Conservation (phyloP, 2,797 vertebrate species). For the Carapus acus region DNA sequence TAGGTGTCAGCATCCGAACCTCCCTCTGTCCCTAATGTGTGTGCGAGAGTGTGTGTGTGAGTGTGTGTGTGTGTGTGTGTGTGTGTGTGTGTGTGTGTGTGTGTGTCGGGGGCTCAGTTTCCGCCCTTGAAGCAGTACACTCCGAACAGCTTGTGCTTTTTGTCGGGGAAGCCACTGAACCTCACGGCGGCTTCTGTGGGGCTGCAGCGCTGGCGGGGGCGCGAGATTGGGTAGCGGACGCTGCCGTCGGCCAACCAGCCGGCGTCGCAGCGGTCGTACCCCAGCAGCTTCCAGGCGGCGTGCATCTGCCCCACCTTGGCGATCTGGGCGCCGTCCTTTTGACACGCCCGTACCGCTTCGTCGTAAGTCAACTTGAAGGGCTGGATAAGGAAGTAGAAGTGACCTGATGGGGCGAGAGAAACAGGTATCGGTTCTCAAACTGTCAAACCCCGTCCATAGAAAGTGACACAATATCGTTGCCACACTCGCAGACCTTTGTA, state of each 20-base stretch:
- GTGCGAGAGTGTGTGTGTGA: conserved; percentile 9
- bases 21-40: conserved; percentile 18
- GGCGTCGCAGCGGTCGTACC: conserved; percentile 90
- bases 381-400: conserved; percentile 92
- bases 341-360: conserved; percentile 84
- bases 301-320: conserved; percentile 96
- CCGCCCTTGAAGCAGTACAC: conserved; percentile 90
- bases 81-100: neutral
- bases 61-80: conserved; percentile 1
- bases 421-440: neutral
- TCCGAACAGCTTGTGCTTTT: conserved; percentile 94
- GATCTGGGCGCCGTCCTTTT: conserved; percentile 83
- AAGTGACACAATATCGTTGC: too few relatives aligned
- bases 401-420: conserved; percentile 64
- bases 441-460: too few relatives aligned
- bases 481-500: too few relatives aligned
- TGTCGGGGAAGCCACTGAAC: conserved; percentile 89
- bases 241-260: conserved; percentile 96
- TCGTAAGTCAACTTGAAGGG: conserved; percentile 87
- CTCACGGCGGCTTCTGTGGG: conserved; percentile 86
- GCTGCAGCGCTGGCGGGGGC: conserved; percentile 86
- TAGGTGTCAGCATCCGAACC: conserved; percentile 7
- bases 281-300: conserved; percentile 89
- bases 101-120: conserved; percentile 67
- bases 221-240: conserved; percentile 88